Conservation (phyloP, 2,797 vertebrate species). For the Cercopithecus mitis region DNA sequence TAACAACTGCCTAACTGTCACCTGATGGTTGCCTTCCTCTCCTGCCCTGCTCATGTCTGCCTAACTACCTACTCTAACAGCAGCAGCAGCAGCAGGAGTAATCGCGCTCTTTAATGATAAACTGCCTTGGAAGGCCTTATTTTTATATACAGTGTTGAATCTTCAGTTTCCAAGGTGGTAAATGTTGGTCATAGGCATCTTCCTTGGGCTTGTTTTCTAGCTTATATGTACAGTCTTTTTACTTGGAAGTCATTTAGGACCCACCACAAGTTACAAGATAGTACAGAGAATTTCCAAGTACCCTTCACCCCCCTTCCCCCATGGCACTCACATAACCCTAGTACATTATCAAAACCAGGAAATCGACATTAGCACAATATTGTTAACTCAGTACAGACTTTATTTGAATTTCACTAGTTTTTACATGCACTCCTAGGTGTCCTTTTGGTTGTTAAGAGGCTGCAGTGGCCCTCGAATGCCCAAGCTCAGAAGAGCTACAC, state of each 20-base stretch:
- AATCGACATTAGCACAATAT: accelerated
- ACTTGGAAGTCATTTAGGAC: background rate
- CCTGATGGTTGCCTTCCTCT: background rate
- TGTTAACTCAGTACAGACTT: accelerated
- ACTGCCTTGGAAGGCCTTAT: background rate
- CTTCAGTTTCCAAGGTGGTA: background rate
- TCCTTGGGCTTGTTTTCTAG: background rate
- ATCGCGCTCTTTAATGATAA: background rate
- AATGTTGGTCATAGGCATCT: background rate
- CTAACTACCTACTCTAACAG: background rate
- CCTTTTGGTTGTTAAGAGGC: background rate
- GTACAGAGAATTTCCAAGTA: background rate
- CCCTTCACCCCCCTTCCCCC: background rate
- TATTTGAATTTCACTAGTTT: accelerated
- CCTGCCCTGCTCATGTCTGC: background rate
- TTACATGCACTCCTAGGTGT: accelerated
- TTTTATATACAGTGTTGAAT: background rate
- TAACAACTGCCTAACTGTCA: background rate
- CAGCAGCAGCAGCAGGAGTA: too few relatives aligned
- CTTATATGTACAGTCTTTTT: background rate
- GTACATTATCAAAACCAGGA: background rate
- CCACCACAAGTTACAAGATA: background rate
- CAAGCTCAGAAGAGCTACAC: background rate
- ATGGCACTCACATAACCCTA: accelerated
- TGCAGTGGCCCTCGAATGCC: accelerated